These are phyloP conservation scores for Cebus imitator DNA, from an alignment of 2,113 vertebrate species.

Conservation along the genomic window DNA sequence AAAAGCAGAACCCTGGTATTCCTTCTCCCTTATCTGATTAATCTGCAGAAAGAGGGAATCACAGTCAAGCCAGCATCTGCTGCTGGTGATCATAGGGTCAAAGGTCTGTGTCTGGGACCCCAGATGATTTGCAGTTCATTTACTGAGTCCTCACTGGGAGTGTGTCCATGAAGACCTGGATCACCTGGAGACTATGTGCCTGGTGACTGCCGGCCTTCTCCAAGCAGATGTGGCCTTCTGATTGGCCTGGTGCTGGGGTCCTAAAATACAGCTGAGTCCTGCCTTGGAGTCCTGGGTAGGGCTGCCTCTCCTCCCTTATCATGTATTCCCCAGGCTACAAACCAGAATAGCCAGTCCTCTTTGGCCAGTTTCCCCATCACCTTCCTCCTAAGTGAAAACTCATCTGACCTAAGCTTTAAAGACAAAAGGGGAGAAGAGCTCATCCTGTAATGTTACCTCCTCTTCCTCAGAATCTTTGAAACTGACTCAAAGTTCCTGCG, in stretches of 20 bases:
- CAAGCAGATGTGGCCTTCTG: too few species aligned
- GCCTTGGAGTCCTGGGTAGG: neutral
- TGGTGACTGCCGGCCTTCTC: neutral
- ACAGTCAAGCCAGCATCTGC: neutral
- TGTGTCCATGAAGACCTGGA: neutral
- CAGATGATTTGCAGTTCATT: neutral
- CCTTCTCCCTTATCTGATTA: neutral
- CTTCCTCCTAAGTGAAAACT: neutral
- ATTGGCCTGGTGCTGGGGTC: neutral
- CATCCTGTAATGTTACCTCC: neutral
- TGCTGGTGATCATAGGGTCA: neutral
- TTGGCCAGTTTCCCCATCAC: neutral
- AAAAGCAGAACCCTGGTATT: neutral
- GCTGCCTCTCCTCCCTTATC: neutral
- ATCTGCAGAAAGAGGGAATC: neutral
- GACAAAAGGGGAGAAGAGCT: neutral
- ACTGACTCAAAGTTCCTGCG: neutral
- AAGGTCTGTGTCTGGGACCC: neutral
- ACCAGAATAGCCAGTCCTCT: neutral
- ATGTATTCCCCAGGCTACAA: neutral
- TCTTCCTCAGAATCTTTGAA: neutral
- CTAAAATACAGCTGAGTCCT: neutral
- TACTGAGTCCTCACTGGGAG: neutral
- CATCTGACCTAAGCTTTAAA: neutral
- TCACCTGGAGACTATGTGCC: neutral